Conservation (phyloP, 2,888 invertebrate genomes). For the Microchrysa polita region DNA sequence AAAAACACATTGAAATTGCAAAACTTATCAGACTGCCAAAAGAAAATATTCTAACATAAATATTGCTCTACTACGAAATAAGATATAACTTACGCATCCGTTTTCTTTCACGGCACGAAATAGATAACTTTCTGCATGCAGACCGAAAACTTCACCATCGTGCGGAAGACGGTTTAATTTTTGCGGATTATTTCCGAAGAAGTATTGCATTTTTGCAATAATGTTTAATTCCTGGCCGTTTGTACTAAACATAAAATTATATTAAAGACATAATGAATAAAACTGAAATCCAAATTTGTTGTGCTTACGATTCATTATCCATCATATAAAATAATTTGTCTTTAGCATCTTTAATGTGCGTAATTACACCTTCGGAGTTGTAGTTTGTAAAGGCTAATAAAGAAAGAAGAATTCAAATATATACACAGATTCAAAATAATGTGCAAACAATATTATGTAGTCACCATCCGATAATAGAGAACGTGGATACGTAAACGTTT, state of each 20-base stretch:
- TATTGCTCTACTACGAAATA: too few relatives aligned
- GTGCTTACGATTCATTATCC: slow-evolving; percentile 35
- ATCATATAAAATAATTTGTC: slow-evolving; percentile 44
- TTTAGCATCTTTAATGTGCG: slow-evolving; percentile 42
- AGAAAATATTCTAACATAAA: too few relatives aligned
- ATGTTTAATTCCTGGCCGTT: background rate
- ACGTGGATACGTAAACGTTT: slow-evolving; percentile 43
- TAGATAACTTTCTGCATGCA: slow-evolving; percentile 44
- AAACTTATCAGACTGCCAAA: slow-evolving; percentile 36
- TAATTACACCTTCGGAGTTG: slow-evolving; percentile 42
- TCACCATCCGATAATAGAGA: slow-evolving; percentile 34
- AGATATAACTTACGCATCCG: slow-evolving; percentile 19
- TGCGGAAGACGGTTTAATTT: slow-evolving; percentile 27
- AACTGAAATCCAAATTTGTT: background rate
- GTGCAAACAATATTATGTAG: too few relatives aligned
- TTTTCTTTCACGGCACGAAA: slow-evolving; percentile 47
- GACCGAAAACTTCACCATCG: slow-evolving; percentile 47
- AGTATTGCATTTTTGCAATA: slow-evolving; percentile 37
- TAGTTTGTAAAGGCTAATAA: slow-evolving; percentile 38
- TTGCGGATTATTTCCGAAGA: slow-evolving; percentile 40
- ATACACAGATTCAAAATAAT: background rate
- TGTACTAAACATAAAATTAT: background rate
- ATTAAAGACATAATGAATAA: background rate
- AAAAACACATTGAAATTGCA: slow-evolving; percentile 41
- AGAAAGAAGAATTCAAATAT: too few relatives aligned